Evolutionary conservation across 2,797 vertebrate species (phyloP), one percentile per base, ranked within the genome.

Genomic region (Typhlichthys eigenmanni): DNA sequence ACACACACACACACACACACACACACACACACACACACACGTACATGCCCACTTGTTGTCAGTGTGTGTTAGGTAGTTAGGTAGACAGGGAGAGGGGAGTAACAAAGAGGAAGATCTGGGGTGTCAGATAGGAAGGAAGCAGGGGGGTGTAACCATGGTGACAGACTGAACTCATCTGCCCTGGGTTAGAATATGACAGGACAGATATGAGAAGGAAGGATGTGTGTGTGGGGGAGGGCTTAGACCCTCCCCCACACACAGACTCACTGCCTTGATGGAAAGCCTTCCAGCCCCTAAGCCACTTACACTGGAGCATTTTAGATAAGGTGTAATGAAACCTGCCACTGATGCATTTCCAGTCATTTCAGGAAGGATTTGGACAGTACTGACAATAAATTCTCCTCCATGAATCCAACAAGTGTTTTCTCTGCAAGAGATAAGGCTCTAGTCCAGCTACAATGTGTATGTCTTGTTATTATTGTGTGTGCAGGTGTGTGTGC

Each of bases 141-240:
- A 62, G 75, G 60, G 43, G 52, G 78, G 75, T 83, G 84, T 81
- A 84, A 85, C 75, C 13, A 63, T 34, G 68, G 72, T 74, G 76
- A 86, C 81, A 80, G 62, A 75, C 24, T 13, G 62, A 34, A 68
- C 52, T 75, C 62, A 79, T 72, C 69, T 80, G 64, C 69, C 70
- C 64, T 60, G 24, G 52, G 75, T 76, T 65, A 62, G 63, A 78
- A 70, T 75, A 56, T 57, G 49, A 50, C 17, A 46, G 49, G 64
- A 64, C 60, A 71, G 65, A 77, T 51, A 58, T 58, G 58, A 75
- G 70, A 78, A 69, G 77, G 72, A 47, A 16, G 60, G 64, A 71
- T 71, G 78, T 68, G 61, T 43, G 10, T 11, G 24, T 29, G 43
- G 14, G 29, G 11, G 3, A 7, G 3, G 12, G 34, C 9, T 10